Evolutionary conservation across 1,140 invertebrate genomes (phyloP).

Genomic region (Sipha flava): DNA sequence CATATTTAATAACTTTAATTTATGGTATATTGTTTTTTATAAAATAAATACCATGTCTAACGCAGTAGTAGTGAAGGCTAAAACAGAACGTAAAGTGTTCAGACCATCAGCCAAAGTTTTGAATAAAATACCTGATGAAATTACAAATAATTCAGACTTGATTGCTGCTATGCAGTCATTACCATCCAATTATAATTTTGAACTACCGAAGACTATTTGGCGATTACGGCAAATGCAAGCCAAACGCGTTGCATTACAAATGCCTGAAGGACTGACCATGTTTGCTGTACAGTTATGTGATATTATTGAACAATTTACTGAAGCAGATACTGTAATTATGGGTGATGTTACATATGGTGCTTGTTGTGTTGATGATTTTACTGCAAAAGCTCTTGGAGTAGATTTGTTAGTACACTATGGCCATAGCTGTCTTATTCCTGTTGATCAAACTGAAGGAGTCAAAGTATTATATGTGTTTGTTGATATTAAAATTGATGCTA

Average conservation of each 20-base stretch:
- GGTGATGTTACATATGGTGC: conserved; percentile 97
- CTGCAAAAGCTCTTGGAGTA: conserved; percentile 78
- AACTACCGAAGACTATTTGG: conserved; percentile 98
- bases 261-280: conserved; percentile 90
- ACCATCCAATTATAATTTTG: conserved; percentile 96
- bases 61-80: conserved; percentile 65
- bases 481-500: conserved; percentile 80
- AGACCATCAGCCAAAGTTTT: conserved; percentile 57
- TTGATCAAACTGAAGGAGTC: conserved; percentile 80
- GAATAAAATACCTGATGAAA: conserved; percentile 75
- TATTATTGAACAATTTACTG: conserved; percentile 88
- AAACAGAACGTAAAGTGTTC: conserved; percentile 65
- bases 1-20: no score
- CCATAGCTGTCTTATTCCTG: conserved; percentile 94
- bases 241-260: conserved; percentile 87
- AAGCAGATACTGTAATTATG: conserved; percentile 92
- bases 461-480: conserved; percentile 97
- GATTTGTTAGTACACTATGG: conserved; percentile 96
- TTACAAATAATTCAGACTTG: conserved; percentile 69
- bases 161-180: conserved; percentile 63
- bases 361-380: conserved; percentile 98
- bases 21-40: no score
- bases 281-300: conserved; percentile 90
- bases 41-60: conserved; percentile 21
- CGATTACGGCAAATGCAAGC: conserved; percentile 71